Conservation (phyloP, 2,113 vertebrate species). For the Aramus guarauna region DNA sequence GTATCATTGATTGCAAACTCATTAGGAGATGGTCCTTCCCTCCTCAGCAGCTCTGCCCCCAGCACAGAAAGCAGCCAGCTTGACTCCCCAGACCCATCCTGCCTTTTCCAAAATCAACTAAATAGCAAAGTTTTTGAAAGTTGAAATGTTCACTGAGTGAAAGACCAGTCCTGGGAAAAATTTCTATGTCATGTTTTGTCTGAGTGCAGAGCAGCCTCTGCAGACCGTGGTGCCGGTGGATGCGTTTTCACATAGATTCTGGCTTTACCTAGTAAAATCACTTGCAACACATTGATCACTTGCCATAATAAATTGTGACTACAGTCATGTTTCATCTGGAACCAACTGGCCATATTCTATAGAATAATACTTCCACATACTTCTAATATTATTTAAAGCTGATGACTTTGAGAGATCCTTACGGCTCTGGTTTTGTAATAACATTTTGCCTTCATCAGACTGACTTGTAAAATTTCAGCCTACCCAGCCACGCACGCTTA, state of each 20-base stretch:
- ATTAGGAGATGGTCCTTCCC: background rate
- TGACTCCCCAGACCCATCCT: background rate
- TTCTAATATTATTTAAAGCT: background rate
- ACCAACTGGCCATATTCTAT: accelerated
- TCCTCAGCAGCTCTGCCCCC: background rate
- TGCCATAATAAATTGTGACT: background rate
- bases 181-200: background rate
- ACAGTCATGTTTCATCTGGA: background rate
- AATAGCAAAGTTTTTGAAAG: background rate
- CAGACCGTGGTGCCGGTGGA: background rate
- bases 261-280: background rate
- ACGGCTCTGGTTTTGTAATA: background rate
- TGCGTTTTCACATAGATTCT: background rate
- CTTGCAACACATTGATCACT: background rate
- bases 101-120: background rate
- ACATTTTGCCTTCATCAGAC: background rate
- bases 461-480: background rate
- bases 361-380: background rate
- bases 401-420: background rate
- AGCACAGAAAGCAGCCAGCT: background rate
- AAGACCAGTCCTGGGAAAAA: background rate
- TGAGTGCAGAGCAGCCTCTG: background rate
- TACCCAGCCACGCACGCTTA: background rate
- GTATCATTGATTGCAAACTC: background rate
- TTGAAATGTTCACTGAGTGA: background rate